A percentile compares a stretch with the other conserved stretches of the same genome.
These are phyloP conservation scores for Macquaria australasica DNA, from an alignment of 2,113 vertebrate genomes.

Conservation along the genomic window DNA sequence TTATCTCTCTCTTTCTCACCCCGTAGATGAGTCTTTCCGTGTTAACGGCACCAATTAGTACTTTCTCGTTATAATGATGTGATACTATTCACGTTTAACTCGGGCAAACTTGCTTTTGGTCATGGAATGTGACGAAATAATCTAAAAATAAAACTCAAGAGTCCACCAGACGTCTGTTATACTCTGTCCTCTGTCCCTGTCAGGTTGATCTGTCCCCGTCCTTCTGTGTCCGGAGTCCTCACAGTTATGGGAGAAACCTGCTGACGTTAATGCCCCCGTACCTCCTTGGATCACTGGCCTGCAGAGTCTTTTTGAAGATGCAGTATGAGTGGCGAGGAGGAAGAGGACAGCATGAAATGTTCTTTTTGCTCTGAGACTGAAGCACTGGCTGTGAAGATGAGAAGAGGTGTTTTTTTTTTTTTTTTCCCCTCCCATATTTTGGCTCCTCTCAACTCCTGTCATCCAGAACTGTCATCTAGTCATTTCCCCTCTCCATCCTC, in stretches of 20 bases:
- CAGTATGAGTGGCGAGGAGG: conserved; percentile 48
- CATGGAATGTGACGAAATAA: not conserved
- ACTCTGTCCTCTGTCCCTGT: conserved; percentile 19
- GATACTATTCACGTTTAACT: not conserved
- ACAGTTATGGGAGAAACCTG: conserved; percentile 62
- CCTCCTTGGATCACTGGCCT: conserved; percentile 65
- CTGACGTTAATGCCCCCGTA: conserved; percentile 60
- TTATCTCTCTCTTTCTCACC: conserved; percentile 46
- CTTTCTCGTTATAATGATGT: conserved; percentile 1
- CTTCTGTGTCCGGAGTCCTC: conserved; percentile 61
- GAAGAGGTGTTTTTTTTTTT: conserved; percentile 62
- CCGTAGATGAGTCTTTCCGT: conserved; percentile 36
- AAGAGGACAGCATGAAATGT: conserved; percentile 70
- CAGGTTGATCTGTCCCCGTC: conserved; percentile 66
- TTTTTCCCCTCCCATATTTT: conserved; percentile 9
- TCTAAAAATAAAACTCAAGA: not conserved
- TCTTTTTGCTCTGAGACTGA: conserved; percentile 71
- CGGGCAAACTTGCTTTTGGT: not conserved
- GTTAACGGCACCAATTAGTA: conserved; percentile 20
- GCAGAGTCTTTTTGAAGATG: conserved; percentile 58
- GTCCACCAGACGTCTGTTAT: not conserved
- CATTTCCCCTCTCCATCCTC: conserved; percentile 22
- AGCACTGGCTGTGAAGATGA: conserved; percentile 67
- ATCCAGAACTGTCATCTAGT: conserved; percentile 38
- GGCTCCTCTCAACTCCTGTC: conserved; percentile 47